These are phyloP conservation scores for Trachelipus rathkii DNA, from an alignment of 1,140 invertebrate species.

Conservation along the genomic window DNA sequence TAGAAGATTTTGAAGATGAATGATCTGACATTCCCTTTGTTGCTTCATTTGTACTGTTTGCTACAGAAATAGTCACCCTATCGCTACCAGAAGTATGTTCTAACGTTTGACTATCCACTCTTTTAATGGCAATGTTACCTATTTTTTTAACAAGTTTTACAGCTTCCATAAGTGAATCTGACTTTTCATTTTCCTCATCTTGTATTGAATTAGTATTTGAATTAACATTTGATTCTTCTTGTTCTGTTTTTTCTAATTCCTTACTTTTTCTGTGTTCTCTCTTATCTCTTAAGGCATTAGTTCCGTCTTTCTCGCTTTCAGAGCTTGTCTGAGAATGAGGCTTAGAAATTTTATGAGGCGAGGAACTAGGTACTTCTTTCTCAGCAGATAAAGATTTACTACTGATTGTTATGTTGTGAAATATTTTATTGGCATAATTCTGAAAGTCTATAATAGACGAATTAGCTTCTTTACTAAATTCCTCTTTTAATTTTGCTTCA, in stretches of 20 bases:
- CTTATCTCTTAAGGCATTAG: background rate
- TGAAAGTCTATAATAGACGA: background rate
- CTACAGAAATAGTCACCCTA: conserved; percentile 28
- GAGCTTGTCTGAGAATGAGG: conserved; percentile 13
- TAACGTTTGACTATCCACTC: conserved; percentile 29
- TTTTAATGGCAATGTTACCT: conserved; percentile 37
- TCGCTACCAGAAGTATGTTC: background rate
- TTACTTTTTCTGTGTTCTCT: background rate
- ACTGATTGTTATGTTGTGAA: background rate
- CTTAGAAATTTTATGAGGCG: background rate
- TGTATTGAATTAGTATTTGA: conserved; percentile 21
- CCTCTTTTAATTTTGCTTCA: conserved; percentile 10
- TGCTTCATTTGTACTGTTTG: conserved; percentile 18
- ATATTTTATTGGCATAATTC: conserved; percentile 3
- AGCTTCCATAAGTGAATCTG: conserved; percentile 35
- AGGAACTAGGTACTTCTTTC: background rate
- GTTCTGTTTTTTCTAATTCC: background rate
- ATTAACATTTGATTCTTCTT: conserved; percentile 42
- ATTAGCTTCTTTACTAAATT: conserved; percentile 17
- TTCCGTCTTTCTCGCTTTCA: conserved; percentile 17
- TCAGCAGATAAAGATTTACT: background rate
- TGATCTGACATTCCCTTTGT: conserved; percentile 14
- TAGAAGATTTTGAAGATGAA: conserved; percentile 28
- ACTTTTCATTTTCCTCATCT: conserved; percentile 19
- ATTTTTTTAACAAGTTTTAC: conserved; percentile 37